Evolutionary conservation across 2,113 vertebrate species (phyloP), one percentile per base, ranked within the genome.

Genomic region (Leiothrix lutea): DNA sequence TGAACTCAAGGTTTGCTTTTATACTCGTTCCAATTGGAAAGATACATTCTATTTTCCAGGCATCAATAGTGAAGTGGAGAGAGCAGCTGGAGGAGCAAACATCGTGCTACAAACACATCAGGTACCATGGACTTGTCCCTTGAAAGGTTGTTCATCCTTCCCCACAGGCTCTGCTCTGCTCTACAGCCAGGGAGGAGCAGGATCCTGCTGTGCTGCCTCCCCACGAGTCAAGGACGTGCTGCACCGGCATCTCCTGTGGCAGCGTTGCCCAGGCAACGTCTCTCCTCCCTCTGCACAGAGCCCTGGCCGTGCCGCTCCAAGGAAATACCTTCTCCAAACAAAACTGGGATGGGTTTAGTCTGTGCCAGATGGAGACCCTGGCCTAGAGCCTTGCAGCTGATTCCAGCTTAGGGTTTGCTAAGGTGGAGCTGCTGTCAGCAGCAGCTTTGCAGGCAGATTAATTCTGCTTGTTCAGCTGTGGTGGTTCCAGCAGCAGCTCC

Each of bases 81-180:
- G 15, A 29, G 64, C n/a, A 5, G 8, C 38, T 25, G 48, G 45
- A 36, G 44, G n/a, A 72, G 47, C 61, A 29, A 36, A 14, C 5
- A 3, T 3, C 3, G 0, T 1, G 1, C 70, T 28, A 1, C 18
- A 22, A 24, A 28, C 31, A 10, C 36, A 8, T 6, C 18, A 66
- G 60, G 22, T 5, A 1, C 11, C 13, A 1, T 0, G 3, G 57
- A 3, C 3, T 0, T 1, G 9, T 11, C 33, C 12, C 42, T 36
- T 26, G 26, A 8, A 36, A 31, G 24, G 53, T 1, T n/a, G 50
- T 36, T 33, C 23, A 7, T 45, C 36, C 36, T 38, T 38, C 36
- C 6, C 5, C 0, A 0, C 7, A 70, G 79, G 57, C 40, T 75
- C 57, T 23, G 62, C 67, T 66, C 7, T 2, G 2, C 9, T n/a